Percentiles rank a stretch among this genome's conserved stretches.
These are phyloP conservation scores for Drosophila paranaensis DNA, from an alignment of 2,888 invertebrate genomes.

Conservation along the genomic window DNA sequence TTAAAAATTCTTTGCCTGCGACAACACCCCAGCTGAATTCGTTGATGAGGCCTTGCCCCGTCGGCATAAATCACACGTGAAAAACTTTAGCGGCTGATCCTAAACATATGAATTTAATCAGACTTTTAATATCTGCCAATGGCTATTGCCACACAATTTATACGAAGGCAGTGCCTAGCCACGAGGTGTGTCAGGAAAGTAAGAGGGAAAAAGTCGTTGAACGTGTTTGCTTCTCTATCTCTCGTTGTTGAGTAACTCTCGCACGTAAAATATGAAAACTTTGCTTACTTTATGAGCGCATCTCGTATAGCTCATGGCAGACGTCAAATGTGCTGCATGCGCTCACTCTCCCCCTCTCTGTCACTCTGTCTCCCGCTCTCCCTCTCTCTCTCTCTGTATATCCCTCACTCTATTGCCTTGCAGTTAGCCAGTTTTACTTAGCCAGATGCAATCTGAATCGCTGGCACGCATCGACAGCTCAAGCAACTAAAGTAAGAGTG, in stretches of 20 bases:
- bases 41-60: slow-evolving; percentile 16
- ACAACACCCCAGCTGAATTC: slow-evolving; percentile 19
- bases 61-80: slow-evolving; percentile 71
- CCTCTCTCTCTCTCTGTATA: no score
- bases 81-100: slow-evolving; percentile 44
- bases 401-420: neutral
- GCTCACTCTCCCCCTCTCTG: neutral
- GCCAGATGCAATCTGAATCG: slow-evolving; percentile 56
- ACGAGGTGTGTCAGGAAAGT: neutral
- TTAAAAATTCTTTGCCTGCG: slow-evolving; percentile 66
- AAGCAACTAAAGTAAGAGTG: slow-evolving; percentile 12
- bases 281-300: neutral
- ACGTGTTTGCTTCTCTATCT: neutral
- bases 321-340: slow-evolving; percentile 29
- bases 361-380: neutral
- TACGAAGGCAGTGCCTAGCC: slow-evolving; percentile 26
- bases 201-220: neutral
- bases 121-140: slow-evolving; percentile 51
- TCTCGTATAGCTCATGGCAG: slow-evolving; percentile 21
- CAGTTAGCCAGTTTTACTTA: slow-evolving; percentile 1
- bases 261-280: neutral
- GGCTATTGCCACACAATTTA: slow-evolving; percentile 34
- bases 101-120: slow-evolving; percentile 61
- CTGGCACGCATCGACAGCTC: slow-evolving; percentile 48
- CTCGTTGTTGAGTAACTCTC: no score